Base-by-base conservation (phyloP, 2,113 vertebrate genomes). In the Phrynosoma platyrhinos region DNA sequence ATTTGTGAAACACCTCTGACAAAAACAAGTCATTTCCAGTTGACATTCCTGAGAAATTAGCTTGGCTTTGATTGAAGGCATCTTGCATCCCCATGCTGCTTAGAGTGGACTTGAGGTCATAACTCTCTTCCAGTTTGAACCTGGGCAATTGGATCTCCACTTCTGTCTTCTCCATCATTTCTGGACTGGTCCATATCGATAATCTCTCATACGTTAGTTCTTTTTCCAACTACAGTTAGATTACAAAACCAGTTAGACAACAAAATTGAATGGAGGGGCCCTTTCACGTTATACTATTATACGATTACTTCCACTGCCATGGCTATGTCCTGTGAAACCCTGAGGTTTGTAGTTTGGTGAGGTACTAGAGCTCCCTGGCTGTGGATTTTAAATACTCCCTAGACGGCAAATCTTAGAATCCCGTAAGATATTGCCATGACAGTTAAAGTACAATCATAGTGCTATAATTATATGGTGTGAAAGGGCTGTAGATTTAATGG, bases 11-110 rank as follows among this genome's bases (percentile, higher is more conserved):
- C 55, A 98, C 96, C 53, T 98, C 87, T 16, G 98, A 98, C 89
- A 99, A 89, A 16, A 94, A 93, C 79, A 99, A 94, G 79, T 98
- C 94, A 1, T 96, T 95, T n/a, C 52, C 93, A 0, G 55, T 89
- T 64, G 98, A 98, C 97, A 98, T 98, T 84, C 96, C 96, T 25
- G 97, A 97, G 92, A 98, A 98, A 90, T 99, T 95, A 79, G 97
- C 96, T 87, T 12, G 89, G 52, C 0, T 0, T 0, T 8, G 2
- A 21, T 89, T 93, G 18, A 98, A 98, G 27, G 97, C 97, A 1
- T 98, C 97, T 5, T 0, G 92, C 96, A 99, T 98, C 40, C 98
- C 98, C 97, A 98, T 96, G 23, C 92, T 95, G 27, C 66, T 87
- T 88, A 98, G 93, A 69, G 94, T 77, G 0, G 91, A 68, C 86